Percentiles rank a stretch among this genome's conserved stretches.
phyloP scores from a whole-genome alignment of 2,888 invertebrate genomes.

The Tridacna gigas region DNA sequence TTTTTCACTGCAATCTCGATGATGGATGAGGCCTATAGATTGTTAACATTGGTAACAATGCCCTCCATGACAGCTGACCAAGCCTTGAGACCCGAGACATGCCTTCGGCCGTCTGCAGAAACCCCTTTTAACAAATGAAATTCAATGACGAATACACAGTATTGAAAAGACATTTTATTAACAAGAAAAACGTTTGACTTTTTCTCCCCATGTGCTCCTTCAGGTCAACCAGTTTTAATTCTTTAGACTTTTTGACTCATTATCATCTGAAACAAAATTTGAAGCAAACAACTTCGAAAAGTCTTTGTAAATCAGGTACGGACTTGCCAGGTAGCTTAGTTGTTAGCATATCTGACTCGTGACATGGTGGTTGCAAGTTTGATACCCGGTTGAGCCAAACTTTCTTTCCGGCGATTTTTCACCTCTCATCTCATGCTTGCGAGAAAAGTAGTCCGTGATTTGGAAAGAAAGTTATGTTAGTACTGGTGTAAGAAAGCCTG shows the following conservation, averaged over 20 bases:
- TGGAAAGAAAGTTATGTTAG: too few species aligned
- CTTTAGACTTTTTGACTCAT: not conserved
- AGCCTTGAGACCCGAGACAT: constrained; percentile 13
- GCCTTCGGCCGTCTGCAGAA: constrained; percentile 7
- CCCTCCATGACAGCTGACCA: constrained; percentile 32
- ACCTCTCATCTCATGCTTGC: too few species aligned
- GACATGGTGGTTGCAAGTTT: too few species aligned
- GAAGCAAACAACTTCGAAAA: not conserved
- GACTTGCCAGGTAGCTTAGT: too few species aligned
- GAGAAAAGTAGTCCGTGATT: too few species aligned
- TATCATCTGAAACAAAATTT: not conserved
- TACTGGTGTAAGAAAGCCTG: too few species aligned
- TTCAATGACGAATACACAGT: constrained; percentile 12
- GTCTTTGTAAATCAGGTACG: too few species aligned
- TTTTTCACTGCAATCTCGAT: constrained; percentile 19
- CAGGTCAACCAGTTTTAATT: not conserved
- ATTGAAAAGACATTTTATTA: constrained; percentile 26
- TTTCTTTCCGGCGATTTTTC: too few species aligned
- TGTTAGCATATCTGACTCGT: too few species aligned
- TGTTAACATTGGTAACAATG: constrained; percentile 23
- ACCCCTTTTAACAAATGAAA: constrained; percentile 13
- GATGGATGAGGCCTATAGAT: constrained; percentile 29
- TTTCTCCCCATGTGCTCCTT: not conserved
- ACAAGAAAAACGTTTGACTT: not conserved
- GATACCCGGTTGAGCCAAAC: too few species aligned